Percentiles rank a stretch among this genome's conserved stretches.
These are phyloP conservation scores for Parnassius smintheus DNA, from an alignment of 2,888 invertebrate genomes.

Conservation along the genomic window DNA sequence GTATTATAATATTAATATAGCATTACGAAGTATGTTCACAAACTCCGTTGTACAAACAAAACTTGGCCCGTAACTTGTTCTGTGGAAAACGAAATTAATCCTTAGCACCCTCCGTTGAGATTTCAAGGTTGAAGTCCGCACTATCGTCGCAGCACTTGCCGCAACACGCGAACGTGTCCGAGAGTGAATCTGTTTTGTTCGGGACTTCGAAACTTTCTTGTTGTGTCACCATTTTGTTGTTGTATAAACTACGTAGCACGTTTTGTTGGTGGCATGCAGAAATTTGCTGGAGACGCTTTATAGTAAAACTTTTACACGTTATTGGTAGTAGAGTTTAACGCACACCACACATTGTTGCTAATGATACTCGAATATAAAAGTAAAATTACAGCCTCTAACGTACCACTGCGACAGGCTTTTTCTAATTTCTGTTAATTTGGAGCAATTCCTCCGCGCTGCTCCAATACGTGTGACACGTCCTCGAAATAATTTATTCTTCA, in stretches of 20 bases:
- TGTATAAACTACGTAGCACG: neutral
- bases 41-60: neutral
- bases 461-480: too few relatives aligned
- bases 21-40: neutral
- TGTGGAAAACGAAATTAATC: slow-evolving; percentile 14
- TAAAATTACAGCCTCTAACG: too few relatives aligned
- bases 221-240: neutral
- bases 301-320: neutral
- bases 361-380: too few relatives aligned
- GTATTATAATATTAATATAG: too few relatives aligned
- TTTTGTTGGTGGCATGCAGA: neutral
- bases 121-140: slow-evolving; percentile 17
- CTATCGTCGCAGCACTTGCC: neutral
- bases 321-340: too few relatives aligned
- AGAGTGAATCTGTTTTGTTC: slow-evolving; percentile 20
- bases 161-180: slow-evolving; percentile 18
- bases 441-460: too few relatives aligned
- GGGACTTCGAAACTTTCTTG: slow-evolving; percentile 15
- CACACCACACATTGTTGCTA: too few relatives aligned
- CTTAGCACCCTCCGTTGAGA: neutral
- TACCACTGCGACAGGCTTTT: too few relatives aligned
- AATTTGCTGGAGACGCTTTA: neutral
- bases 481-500: too few relatives aligned
- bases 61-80: slow-evolving; percentile 1
- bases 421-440: too few relatives aligned